Percentiles rank a stretch among this genome's conserved stretches.
Conservation (phyloP, 92 coral and sea anemone genomes). For the Porites lobata region DNA sequence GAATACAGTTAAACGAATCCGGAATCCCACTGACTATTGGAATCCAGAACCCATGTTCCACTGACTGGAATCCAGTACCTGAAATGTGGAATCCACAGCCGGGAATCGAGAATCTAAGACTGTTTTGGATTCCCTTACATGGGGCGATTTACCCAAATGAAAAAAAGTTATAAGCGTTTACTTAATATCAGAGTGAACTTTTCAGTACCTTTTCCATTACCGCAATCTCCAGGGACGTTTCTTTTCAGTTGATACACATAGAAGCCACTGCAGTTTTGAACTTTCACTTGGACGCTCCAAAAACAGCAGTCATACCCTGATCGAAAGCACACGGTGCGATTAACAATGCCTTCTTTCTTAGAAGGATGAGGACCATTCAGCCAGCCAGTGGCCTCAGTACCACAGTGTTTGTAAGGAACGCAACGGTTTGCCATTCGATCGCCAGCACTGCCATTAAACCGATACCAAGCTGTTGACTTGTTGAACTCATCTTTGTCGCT, state of each 20-base stretch:
- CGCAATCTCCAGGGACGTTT: slow-evolving; percentile 11
- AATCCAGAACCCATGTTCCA: no score
- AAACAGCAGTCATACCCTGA: slow-evolving; percentile 24
- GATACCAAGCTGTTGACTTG: slow-evolving; percentile 36
- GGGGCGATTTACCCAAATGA: no score
- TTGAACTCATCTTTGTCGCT: slow-evolving; percentile 28
- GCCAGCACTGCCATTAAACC: slow-evolving; percentile 45
- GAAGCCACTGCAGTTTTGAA: slow-evolving; percentile 35
- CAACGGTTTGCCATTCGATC: slow-evolving; percentile 29
- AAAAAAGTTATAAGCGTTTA: background rate
- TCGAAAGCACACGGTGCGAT: slow-evolving; percentile 49
- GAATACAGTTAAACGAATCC: no score
- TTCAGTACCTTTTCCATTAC: slow-evolving; percentile 15
- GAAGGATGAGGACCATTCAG: slow-evolving; percentile 27
- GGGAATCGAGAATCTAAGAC: no score
- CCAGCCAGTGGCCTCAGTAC: slow-evolving; percentile 36
- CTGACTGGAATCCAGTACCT: no score
- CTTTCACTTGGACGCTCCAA: slow-evolving; percentile 19
- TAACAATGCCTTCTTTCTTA: slow-evolving; percentile 20
- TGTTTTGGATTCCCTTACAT: no score
- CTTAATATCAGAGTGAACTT: background rate
- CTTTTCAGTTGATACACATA: slow-evolving; percentile 25
- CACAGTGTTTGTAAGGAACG: slow-evolving; percentile 27
- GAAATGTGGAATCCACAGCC: no score
- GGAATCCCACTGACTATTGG: no score